Evolutionary conservation across 1,140 invertebrate genomes (phyloP), one percentile per base, ranked within the genome.

Genomic region (Chionoecetes opilio): DNA sequence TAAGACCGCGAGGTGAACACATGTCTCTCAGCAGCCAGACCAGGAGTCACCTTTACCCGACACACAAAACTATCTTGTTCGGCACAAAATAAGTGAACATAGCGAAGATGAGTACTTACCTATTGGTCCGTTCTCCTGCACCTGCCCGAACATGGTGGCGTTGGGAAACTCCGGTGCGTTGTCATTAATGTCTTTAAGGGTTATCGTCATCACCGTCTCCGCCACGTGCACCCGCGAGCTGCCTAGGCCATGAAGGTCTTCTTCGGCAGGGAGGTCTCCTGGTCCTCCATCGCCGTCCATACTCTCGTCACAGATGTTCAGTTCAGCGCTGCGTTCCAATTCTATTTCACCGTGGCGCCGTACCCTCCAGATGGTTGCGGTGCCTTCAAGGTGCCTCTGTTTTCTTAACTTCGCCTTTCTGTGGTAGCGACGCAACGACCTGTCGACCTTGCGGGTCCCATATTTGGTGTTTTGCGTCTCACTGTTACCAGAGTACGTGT

Each of bases 151-250:
- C 82, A 93, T 93, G 82, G 63, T 82, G 32, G 82, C 82, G 82
- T 93, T 86, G 32, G 91, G 53, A 35, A 75, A 92, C 34, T 38
- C 75, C 8, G 53, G 91, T 32, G 91, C 21, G 91, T 92, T 75
- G 26, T 82, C 91, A 32, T 92, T 92, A 63, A 82, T 90, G 41
- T 90, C 88, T 53, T 90, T 90, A 29, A 90, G 38, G n/a, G 53
- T n/a, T n/a, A 90, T 14, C 21, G 41, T 90, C 26, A 90, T 38
- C 88, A 90, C 41, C 3, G 88, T 90, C 38, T 90, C 88, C 38
- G 88, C 26, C 41, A 90, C 88, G 41, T 90, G 88, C 31, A 90
- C 88, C 31, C 88, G 17, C 38, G 88, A 90, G 29, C 88, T 53
- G 2, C 35, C 88, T n/a, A 90, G 35, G 17, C 38, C 88, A 3